A percentile compares a stretch with the other conserved stretches of the same genome.
Conservation (phyloP, 2,113 vertebrate genomes). For the Mirza zaza region DNA sequence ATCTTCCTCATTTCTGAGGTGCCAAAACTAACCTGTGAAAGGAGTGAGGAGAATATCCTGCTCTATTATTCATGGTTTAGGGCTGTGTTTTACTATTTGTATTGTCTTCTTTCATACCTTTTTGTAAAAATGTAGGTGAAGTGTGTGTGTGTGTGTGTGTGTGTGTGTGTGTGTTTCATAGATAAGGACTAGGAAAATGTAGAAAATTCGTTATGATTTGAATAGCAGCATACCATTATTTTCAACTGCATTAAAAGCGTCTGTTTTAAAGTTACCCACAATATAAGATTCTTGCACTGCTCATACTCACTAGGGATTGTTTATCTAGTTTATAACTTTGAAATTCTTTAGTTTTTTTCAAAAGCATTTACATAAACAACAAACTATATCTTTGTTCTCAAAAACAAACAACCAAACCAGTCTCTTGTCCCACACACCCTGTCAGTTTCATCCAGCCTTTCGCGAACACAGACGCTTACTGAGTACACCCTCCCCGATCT, state of each 20-base stretch:
- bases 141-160: not conserved
- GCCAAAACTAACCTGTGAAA: not conserved
- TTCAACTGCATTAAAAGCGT: slow-evolving; percentile 8
- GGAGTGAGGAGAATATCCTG: not conserved
- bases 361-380: slow-evolving; percentile 12
- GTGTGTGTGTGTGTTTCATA: not conserved
- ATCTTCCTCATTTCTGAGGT: not conserved
- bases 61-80: not conserved
- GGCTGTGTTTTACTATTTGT: not conserved
- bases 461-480: not conserved
- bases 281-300: not conserved
- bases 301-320: not conserved
- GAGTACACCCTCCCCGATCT: not conserved
- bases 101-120: not conserved
- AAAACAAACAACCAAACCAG: not conserved
- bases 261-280: slow-evolving; percentile 16
- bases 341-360: not conserved
- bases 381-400: not conserved
- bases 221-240: not conserved
- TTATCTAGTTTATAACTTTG: slow-evolving; percentile 41
- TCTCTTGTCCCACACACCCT: not conserved
- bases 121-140: not conserved
- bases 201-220: not conserved
- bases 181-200: not conserved
- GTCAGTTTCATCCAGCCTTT: not conserved